phyloP scores from a whole-genome alignment of 2,888 invertebrate genomes.

The Lamellibrachia columna region DNA sequence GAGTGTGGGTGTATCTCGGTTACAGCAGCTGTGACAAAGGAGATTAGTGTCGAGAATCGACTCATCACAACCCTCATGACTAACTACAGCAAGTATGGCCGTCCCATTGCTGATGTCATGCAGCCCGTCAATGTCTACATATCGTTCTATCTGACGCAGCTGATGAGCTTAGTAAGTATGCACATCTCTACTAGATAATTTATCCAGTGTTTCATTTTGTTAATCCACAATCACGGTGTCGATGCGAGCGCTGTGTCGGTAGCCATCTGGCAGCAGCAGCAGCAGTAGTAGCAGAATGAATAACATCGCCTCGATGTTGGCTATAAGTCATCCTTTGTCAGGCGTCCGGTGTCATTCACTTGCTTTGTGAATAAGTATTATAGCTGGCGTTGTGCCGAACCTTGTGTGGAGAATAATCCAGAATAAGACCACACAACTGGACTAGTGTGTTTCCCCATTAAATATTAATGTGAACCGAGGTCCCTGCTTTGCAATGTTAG shows the following conservation, averaged over 20 bases:
- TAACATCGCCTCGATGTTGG: neutral
- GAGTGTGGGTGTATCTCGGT: neutral
- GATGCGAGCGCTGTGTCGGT: neutral
- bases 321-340: neutral
- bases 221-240: neutral
- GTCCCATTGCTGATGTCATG: constrained; percentile 38
- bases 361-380: too few species aligned
- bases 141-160: constrained; percentile 42
- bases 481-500: too few species aligned
- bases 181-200: neutral
- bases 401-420: too few species aligned
- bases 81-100: constrained; percentile 40
- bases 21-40: neutral
- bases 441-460: too few species aligned
- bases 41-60: constrained; percentile 35
- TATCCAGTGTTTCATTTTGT: too few species aligned
- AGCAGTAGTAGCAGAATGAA: neutral
- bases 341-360: too few species aligned
- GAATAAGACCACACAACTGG: too few species aligned
- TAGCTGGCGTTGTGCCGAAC: too few species aligned
- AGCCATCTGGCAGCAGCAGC: neutral
- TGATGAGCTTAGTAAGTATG: constrained; percentile 42
- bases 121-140: constrained; percentile 36
- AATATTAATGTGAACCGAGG: too few species aligned
- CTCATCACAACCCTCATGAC: constrained; percentile 35